Conservation (phyloP, 2,888 invertebrate species). For the Hydrotaea cyrtoneurina region DNA sequence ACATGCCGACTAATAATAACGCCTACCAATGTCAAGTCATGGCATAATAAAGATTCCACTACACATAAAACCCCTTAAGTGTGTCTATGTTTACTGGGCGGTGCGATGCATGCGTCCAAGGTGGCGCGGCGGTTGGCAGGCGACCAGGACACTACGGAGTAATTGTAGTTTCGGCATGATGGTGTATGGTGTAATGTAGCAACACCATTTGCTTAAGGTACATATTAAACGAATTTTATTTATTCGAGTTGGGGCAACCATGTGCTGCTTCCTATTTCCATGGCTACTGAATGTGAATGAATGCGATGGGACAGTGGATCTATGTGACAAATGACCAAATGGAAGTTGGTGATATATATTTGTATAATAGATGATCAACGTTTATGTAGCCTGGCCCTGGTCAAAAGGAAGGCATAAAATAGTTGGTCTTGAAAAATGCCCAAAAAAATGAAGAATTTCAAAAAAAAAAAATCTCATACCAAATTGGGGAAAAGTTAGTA, state of each 20-base stretch:
- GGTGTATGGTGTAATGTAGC: slow-evolving; percentile 34
- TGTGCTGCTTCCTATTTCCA: slow-evolving; percentile 65
- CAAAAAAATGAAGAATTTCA: too few relatives aligned
- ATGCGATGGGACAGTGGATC: neutral
- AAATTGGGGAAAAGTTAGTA: too few relatives aligned
- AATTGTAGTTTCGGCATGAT: slow-evolving; percentile 1
- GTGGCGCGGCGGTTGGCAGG: neutral
- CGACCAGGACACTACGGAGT: neutral
- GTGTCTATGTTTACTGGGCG: neutral
- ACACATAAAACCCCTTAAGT: slow-evolving; percentile 64
- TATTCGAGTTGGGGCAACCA: slow-evolving; percentile 68
- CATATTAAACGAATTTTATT: slow-evolving; percentile 72
- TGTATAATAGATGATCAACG: too few relatives aligned
- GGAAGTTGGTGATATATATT: too few relatives aligned
- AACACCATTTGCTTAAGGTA: slow-evolving; percentile 69
- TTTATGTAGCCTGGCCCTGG: too few relatives aligned
- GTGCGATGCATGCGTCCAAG: slow-evolving; percentile 1
- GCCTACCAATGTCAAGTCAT: slow-evolving; percentile 65
- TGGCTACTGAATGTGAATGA: neutral
- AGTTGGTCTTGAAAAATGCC: too few relatives aligned
- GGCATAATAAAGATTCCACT: slow-evolving; percentile 61
- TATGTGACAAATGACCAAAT: neutral
- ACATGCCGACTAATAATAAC: slow-evolving; percentile 46
- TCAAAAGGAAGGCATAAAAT: too few relatives aligned
- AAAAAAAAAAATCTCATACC: too few relatives aligned